Conservation (phyloP, 2,113 vertebrate genomes). For the Nerophis ophidion region DNA sequence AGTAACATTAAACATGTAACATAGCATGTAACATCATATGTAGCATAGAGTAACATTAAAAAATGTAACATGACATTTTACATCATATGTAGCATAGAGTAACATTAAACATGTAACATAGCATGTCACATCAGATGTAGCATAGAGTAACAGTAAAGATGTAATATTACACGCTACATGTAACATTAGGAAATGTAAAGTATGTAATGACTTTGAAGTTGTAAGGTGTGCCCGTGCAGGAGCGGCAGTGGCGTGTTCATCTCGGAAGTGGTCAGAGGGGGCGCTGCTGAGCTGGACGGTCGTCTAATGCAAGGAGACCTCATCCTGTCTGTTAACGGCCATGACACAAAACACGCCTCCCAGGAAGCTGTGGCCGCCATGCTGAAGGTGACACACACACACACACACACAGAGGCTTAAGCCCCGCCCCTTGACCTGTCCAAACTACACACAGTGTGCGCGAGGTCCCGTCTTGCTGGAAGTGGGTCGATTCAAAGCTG, state of each 20-base stretch:
- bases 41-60: too few relatives aligned
- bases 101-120: too few relatives aligned
- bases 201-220: background rate
- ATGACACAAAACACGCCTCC: slow-evolving; percentile 83
- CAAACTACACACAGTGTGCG: slow-evolving; percentile 73
- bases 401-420: background rate
- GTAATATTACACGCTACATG: background rate
- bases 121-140: too few relatives aligned
- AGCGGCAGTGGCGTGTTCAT: slow-evolving; percentile 87
- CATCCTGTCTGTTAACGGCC: slow-evolving; percentile 89
- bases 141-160: too few relatives aligned
- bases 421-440: background rate
- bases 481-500: slow-evolving; percentile 85
- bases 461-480: slow-evolving; percentile 86
- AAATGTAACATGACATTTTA: too few relatives aligned
- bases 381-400: slow-evolving; percentile 77
- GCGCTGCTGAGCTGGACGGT: slow-evolving; percentile 90
- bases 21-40: too few relatives aligned
- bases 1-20: too few relatives aligned
- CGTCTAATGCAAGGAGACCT: slow-evolving; percentile 94
- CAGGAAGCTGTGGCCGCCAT: slow-evolving; percentile 88
- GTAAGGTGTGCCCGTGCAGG: slow-evolving; percentile 34
- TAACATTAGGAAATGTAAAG: background rate
- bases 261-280: slow-evolving; percentile 93
- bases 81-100: too few relatives aligned